A percentile compares a stretch with the other conserved stretches of the same genome.
Evolutionary conservation across 2,113 vertebrate genomes (phyloP).

Genomic region (Miniopterus natalensis): DNA sequence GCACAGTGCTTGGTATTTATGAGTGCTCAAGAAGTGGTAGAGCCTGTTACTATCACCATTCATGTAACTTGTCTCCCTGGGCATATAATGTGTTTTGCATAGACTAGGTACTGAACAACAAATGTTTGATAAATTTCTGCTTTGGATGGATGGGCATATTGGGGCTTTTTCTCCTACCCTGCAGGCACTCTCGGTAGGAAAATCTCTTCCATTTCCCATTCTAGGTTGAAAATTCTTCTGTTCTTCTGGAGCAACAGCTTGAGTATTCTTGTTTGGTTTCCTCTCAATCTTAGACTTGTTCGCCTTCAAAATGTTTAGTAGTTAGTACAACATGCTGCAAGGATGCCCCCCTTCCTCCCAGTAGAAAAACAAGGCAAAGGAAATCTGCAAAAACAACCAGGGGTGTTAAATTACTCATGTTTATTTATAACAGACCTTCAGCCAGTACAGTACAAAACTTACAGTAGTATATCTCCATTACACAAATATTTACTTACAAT

Average conservation of each 20-base stretch:
- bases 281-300: conserved; percentile 10
- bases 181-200: background rate
- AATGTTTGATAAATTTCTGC: conserved; percentile 39
- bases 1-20: conserved; percentile 19
- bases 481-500: conserved; percentile 94
- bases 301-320: conserved; percentile 39
- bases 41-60: background rate
- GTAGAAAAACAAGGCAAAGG: conserved; percentile 60
- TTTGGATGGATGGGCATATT: background rate
- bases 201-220: background rate
- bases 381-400: conserved; percentile 69
- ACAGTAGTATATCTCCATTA: conserved; percentile 94
- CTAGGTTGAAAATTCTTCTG: background rate
- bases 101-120: background rate
- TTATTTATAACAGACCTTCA: conserved; percentile 94
- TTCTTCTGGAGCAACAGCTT: background rate
- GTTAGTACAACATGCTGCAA: background rate
- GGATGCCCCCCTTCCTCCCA: background rate
- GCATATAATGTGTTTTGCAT: background rate
- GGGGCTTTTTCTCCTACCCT: background rate
- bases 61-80: background rate
- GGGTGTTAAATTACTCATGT: conserved; percentile 90
- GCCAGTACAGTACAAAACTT: conserved; percentile 96
- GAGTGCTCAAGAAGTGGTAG: background rate
- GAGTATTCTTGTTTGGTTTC: conserved; percentile 12